A percentile compares a stretch with the other conserved stretches of the same genome.
Conservation (phyloP, 1,140 invertebrate species). For the Musca vetustissima region DNA sequence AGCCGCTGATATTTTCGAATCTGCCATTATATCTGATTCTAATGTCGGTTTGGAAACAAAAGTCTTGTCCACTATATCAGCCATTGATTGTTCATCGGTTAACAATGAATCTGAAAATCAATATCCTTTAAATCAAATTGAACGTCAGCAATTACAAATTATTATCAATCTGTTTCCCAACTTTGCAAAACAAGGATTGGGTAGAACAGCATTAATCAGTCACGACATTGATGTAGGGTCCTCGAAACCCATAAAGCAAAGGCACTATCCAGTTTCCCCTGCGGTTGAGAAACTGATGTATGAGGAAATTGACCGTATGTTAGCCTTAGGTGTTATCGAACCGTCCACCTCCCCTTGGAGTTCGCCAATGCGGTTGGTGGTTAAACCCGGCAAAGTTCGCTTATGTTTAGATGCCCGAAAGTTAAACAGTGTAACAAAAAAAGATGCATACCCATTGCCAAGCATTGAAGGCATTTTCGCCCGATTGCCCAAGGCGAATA, state of each 20-base stretch:
- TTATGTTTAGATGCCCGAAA: conserved; percentile 4
- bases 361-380: conserved; percentile 48
- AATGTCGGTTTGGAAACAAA: too few relatives aligned
- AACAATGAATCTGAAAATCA: not conserved
- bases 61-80: too few relatives aligned
- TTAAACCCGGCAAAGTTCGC: conserved; percentile 1
- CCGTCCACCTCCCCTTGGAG: not conserved
- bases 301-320: conserved; percentile 4
- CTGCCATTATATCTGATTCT: too few relatives aligned
- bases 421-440: not conserved
- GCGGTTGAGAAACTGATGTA: conserved; percentile 12
- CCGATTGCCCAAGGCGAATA: too few relatives aligned
- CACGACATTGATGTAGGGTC: conserved; percentile 11
- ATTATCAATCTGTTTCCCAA: not conserved
- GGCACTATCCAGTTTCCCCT: conserved; percentile 3
- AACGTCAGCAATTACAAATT: not conserved
- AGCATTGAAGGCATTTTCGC: too few relatives aligned
- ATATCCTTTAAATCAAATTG: not conserved
- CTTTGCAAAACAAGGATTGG: conserved; percentile 19
- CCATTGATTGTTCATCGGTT: not conserved
- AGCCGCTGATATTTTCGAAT: not conserved
- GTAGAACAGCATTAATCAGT: not conserved
- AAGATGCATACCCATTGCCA: too few relatives aligned
- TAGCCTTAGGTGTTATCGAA: not conserved
- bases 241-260: conserved; percentile 17